A percentile compares a stretch with the other conserved stretches of the same genome.
These are phyloP conservation scores for Rallus crepitans DNA, from an alignment of 2,797 vertebrate species.

Conservation along the genomic window DNA sequence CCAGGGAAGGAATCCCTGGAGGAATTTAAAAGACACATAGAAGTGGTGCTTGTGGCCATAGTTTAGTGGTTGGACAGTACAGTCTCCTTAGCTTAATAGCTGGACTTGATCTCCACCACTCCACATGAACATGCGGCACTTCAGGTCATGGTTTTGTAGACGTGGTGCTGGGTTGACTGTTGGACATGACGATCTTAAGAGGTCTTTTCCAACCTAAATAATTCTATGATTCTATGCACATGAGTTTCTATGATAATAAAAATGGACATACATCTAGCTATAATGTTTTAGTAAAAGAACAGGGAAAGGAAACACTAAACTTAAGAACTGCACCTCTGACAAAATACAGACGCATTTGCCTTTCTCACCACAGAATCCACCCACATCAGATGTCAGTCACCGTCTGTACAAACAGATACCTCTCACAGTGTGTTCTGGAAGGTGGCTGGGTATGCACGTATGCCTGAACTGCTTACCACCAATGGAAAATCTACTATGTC, in stretches of 20 bases:
- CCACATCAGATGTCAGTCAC: conserved; percentile 16
- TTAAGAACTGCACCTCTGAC: background rate
- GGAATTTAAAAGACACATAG: background rate
- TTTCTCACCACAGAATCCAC: conserved; percentile 27
- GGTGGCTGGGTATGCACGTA: fast-evolving
- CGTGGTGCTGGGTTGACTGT: background rate
- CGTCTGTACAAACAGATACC: background rate
- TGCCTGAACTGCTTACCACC: background rate
- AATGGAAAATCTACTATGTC: background rate
- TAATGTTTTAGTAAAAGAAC: background rate
- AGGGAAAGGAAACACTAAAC: background rate
- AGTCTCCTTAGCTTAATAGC: too few relatives aligned
- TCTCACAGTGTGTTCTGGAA: background rate
- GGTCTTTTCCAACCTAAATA: background rate
- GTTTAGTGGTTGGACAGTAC: background rate
- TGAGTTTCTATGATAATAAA: background rate
- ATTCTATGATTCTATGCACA: background rate
- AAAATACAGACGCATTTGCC: conserved; percentile 12
- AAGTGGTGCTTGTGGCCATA: background rate
- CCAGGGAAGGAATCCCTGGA: background rate
- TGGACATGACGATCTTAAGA: background rate
- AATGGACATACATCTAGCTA: background rate
- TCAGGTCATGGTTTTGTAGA: too few relatives aligned
- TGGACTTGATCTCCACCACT: too few relatives aligned
- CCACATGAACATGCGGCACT: too few relatives aligned